These are phyloP conservation scores for Zoanthus gigantus DNA, from an alignment of 92 coral and sea anemone genomes.

Conservation along the genomic window DNA sequence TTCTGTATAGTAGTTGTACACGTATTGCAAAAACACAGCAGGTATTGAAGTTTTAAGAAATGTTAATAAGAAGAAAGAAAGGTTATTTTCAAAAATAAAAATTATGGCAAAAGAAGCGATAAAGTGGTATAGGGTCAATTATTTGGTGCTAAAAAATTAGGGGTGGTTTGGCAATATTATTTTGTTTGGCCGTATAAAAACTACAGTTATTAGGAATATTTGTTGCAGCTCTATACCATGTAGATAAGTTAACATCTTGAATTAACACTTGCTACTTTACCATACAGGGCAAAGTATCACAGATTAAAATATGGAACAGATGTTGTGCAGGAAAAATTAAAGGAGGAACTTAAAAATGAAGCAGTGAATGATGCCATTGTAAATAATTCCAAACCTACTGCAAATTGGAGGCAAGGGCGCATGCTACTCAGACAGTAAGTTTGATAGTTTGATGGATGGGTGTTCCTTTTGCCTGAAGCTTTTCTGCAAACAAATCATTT, in stretches of 20 bases:
- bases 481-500: no score
- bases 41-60: no score
- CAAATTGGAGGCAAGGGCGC: slow-evolving; percentile 97
- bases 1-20: no score
- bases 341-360: slow-evolving; percentile 76
- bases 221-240: no score
- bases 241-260: not conserved
- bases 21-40: no score
- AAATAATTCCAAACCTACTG: slow-evolving; percentile 79
- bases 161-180: no score
- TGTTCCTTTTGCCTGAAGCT: not conserved
- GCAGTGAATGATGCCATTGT: slow-evolving; percentile 70
- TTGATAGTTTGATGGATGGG: not conserved
- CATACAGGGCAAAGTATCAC: slow-evolving; percentile 92
- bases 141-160: no score
- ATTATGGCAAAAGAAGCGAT: not conserved
- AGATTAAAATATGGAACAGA: slow-evolving; percentile 98
- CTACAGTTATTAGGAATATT: no score
- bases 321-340: slow-evolving; percentile 79
- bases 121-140: no score
- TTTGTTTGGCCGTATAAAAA: no score
- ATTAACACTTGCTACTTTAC: not conserved
- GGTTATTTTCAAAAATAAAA: not conserved
- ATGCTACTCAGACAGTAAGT: slow-evolving; percentile 97
- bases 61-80: no score